phyloP scores from a whole-genome alignment of 2,888 invertebrate species.

The Cheilosia variabilis region DNA sequence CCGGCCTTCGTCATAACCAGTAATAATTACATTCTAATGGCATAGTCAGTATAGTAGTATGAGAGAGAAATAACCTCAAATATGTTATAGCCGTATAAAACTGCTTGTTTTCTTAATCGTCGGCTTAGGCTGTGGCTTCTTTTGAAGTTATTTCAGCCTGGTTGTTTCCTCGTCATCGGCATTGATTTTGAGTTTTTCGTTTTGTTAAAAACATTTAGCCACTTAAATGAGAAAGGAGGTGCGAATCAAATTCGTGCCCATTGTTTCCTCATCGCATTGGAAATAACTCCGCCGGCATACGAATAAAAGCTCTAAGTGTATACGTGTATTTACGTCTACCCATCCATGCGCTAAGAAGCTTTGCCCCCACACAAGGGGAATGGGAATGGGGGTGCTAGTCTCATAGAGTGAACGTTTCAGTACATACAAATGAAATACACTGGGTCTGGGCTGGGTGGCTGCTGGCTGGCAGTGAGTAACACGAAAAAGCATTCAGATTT shows the following conservation, averaged over 20 bases:
- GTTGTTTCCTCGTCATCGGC: no score
- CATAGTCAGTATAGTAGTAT: background rate
- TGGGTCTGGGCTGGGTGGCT: background rate
- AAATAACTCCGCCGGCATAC: slow-evolving; percentile 31
- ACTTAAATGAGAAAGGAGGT: background rate
- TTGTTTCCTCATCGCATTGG: slow-evolving; percentile 12
- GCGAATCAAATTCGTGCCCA: background rate
- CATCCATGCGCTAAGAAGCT: slow-evolving; percentile 43
- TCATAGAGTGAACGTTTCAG: slow-evolving; percentile 1
- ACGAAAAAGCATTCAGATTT: slow-evolving; percentile 45
- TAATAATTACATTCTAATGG: background rate
- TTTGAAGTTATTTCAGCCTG: background rate
- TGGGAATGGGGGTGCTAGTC: background rate
- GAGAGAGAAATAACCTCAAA: background rate
- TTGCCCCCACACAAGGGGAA: slow-evolving; percentile 23
- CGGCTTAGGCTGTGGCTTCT: background rate
- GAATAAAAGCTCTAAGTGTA: slow-evolving; percentile 20
- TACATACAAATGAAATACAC: background rate
- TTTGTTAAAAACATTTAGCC: background rate
- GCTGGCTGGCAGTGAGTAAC: slow-evolving; percentile 13
- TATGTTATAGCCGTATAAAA: background rate
- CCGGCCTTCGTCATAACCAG: slow-evolving; percentile 8
- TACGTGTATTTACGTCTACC: slow-evolving; percentile 21
- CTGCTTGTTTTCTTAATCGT: slow-evolving; percentile 2
- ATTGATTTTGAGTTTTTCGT: background rate